Evolutionary conservation across 2,797 vertebrate species (phyloP).

Genomic region (Gadopsis marmoratus): DNA sequence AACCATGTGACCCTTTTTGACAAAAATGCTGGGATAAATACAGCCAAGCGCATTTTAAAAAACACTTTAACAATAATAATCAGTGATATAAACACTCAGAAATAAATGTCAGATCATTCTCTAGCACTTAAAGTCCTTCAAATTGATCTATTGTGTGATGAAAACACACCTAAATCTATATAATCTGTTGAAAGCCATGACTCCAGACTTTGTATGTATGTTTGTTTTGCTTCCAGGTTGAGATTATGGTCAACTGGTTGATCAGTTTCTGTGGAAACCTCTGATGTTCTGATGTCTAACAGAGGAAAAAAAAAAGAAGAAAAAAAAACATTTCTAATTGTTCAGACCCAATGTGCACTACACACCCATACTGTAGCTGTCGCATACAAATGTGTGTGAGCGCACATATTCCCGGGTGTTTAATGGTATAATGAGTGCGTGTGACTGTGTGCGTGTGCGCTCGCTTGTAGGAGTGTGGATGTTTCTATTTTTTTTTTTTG

Average conservation of each 20-base stretch:
- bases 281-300: conserved; percentile 47
- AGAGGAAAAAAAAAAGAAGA: conserved; percentile 8
- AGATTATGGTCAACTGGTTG: conserved; percentile 49
- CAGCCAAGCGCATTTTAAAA: background rate
- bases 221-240: conserved; percentile 35
- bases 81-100: background rate
- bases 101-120: conserved; percentile 29
- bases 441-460: conserved; percentile 48
- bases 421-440: conserved; percentile 55
- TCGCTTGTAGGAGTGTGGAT: conserved; percentile 36
- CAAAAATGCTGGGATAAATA: background rate
- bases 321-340: conserved; percentile 30
- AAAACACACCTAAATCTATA: conserved; percentile 36
- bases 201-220: conserved; percentile 5
- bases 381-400: conserved; percentile 55
- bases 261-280: conserved; percentile 40
- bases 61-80: too few relatives aligned
- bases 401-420: conserved; percentile 61
- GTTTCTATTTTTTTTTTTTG: conserved; percentile 28
- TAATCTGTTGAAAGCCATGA: conserved; percentile 26
- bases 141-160: conserved; percentile 33
- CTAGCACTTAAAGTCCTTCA: conserved; percentile 63
- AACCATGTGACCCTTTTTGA: conserved; percentile 22
- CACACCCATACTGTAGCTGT: conserved; percentile 59
- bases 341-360: conserved; percentile 60